Evolutionary conservation across 2,113 vertebrate species (phyloP).

Genomic region (Scalopus aquaticus): DNA sequence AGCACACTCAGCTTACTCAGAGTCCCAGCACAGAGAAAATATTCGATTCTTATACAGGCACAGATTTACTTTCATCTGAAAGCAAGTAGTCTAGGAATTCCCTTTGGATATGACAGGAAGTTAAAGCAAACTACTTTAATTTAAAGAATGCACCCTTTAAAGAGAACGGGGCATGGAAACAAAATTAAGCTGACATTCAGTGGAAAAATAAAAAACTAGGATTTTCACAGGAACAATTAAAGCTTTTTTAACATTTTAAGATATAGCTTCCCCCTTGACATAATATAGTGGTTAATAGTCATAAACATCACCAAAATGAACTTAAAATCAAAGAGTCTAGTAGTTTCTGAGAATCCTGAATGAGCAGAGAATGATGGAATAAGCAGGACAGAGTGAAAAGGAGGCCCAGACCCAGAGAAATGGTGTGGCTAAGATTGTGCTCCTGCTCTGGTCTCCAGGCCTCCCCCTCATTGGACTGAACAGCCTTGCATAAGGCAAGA

Average conservation of each 20-base stretch:
- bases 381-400: neutral
- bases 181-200: neutral
- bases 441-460: neutral
- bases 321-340: neutral
- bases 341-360: neutral
- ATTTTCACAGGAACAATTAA: neutral
- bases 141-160: neutral
- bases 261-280: neutral
- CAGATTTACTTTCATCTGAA: neutral
- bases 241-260: constrained; percentile 12
- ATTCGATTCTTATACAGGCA: neutral
- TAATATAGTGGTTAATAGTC: neutral
- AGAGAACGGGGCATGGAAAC: neutral
- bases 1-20: no score
- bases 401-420: neutral
- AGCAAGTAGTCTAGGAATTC: neutral
- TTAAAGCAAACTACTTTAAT: neutral
- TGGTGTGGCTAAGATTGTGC: neutral
- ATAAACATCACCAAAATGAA: neutral
- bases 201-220: neutral
- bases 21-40: no score
- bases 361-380: neutral
- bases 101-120: neutral
- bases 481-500: neutral
- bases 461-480: neutral